Percentiles rank a stretch among this genome's conserved stretches.
Conservation (phyloP, 1,140 invertebrate genomes). For the Micrasema minimum region DNA sequence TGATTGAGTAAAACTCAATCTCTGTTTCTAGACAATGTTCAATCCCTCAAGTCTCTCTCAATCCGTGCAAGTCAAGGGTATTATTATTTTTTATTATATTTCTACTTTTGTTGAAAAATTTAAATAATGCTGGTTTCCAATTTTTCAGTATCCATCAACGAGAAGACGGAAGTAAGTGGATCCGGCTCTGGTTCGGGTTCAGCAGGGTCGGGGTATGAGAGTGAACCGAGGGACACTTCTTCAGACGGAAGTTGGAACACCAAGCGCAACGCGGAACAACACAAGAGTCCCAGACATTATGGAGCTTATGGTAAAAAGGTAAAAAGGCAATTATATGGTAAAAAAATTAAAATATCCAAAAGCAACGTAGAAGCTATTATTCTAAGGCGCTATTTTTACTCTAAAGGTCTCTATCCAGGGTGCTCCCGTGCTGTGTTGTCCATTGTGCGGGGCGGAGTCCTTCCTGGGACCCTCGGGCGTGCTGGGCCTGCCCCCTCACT, state of each 20-base stretch:
- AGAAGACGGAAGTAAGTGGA: slow-evolving; percentile 20
- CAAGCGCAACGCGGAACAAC: slow-evolving; percentile 36
- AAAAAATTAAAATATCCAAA: slow-evolving; percentile 27
- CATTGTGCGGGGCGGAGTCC: slow-evolving; percentile 65
- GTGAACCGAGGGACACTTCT: slow-evolving; percentile 61
- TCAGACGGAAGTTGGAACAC: slow-evolving; percentile 60
- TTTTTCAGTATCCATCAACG: slow-evolving; percentile 36
- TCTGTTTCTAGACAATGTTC: no score
- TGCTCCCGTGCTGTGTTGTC: slow-evolving; percentile 64
- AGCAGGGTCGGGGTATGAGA: slow-evolving; percentile 67
- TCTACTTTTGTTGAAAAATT: no score
- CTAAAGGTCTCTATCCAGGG: slow-evolving; percentile 45
- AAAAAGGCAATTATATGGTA: slow-evolving; percentile 55
- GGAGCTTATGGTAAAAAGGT: slow-evolving; percentile 62
- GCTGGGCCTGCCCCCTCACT: slow-evolving; percentile 68
- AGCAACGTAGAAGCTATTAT: no score
- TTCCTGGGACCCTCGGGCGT: slow-evolving; percentile 66
- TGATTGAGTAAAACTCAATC: no score
- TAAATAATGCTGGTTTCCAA: no score
- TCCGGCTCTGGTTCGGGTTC: slow-evolving; percentile 57
- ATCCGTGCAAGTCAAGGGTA: no score
- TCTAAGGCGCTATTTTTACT: no score
- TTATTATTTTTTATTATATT: no score
- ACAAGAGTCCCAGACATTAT: slow-evolving; percentile 58
- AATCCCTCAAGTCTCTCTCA: no score